A percentile compares a stretch with the other conserved stretches of the same genome.
Evolutionary conservation across 1,140 invertebrate genomes (phyloP).

Genomic region (Ceratoteleas bidentatus): DNA sequence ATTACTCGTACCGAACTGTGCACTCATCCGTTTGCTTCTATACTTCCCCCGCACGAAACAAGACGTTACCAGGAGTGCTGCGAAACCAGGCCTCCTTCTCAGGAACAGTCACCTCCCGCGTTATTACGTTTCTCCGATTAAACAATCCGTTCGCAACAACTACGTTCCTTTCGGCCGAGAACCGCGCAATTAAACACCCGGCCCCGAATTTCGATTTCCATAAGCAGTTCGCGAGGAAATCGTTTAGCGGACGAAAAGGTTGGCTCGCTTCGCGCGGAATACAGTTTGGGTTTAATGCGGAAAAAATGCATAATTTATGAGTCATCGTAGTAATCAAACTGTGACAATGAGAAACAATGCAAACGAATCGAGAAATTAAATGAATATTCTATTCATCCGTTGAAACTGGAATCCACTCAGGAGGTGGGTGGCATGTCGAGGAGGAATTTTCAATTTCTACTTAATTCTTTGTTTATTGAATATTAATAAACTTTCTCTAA

Average conservation of each 20-base stretch:
- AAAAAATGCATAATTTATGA: neutral
- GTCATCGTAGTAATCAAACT: constrained; percentile 15
- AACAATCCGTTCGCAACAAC: constrained; percentile 27
- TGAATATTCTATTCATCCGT: constrained; percentile 31
- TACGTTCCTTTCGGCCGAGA: neutral
- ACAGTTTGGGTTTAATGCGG: too few species aligned
- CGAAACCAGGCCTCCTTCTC: constrained; percentile 39
- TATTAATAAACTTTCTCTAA: constrained; percentile 35
- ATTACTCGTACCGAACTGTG: constrained; percentile 74
- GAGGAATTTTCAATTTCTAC: constrained; percentile 35
- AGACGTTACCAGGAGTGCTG: constrained; percentile 49
- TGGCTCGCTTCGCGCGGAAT: too few species aligned
- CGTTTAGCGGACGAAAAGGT: too few species aligned
- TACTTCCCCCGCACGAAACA: constrained; percentile 45
- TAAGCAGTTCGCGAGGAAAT: too few species aligned
- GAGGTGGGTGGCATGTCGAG: constrained; percentile 26
- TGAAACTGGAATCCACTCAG: constrained; percentile 4
- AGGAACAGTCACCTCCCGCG: constrained; percentile 39
- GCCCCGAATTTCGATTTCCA: neutral
- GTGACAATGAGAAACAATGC: constrained; percentile 13
- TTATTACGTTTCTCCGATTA: constrained; percentile 44
- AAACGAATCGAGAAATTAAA: constrained; percentile 20
- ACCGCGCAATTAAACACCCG: constrained; percentile 10
- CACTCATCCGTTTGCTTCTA: constrained; percentile 64
- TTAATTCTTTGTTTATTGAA: constrained; percentile 38